Base-by-base conservation (phyloP, 2,888 invertebrate species). In the Globia sparganii region DNA sequence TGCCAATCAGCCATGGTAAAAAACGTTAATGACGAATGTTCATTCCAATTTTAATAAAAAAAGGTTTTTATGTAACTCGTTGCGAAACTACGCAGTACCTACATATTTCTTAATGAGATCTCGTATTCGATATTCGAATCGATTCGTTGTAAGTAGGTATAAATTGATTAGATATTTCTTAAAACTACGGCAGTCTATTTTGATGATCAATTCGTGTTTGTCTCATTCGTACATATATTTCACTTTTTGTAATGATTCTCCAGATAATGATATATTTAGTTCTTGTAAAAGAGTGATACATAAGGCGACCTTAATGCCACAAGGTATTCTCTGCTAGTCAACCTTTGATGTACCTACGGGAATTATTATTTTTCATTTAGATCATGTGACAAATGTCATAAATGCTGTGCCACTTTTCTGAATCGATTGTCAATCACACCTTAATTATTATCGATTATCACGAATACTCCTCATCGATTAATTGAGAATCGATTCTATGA, bases 1-100 rank as follows among this genome's bases (percentile, higher is more conserved):
- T 78, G 73, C 73, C 82, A 77, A 83, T 71, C 61, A 25, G 9
- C 61, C 61, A 81, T 82, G 83, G 78, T 65, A 85, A 77, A 84
- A 84, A 85, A 82, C 49, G 15, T 46, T 75, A 34, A 70, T 75
- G 82, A 72, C 74, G 69, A 72, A 62, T 85, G 73, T 66, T 81
- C 78, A 56, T 77, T 77, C 74, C 66, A 53, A 74, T 74, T 81
- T 72, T 56, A 72, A 62, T 62, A 69, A 81, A 84, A 84, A 84
- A 82, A 82, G 59, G 72, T 72, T 85, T 85, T 72, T 70, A 81
- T 77, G 31, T 65, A 81, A 84, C 61, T 56, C 2, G 40, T 78
- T 85, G 64, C 31, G 70, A 72, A 71, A 86, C 78, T 43, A 58
- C 75, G 75, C n/a, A 82, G 78, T 78, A n/a, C 53, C 53, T 66